Conservation (phyloP, 2,888 invertebrate genomes). For the Dryomyza anilis region DNA sequence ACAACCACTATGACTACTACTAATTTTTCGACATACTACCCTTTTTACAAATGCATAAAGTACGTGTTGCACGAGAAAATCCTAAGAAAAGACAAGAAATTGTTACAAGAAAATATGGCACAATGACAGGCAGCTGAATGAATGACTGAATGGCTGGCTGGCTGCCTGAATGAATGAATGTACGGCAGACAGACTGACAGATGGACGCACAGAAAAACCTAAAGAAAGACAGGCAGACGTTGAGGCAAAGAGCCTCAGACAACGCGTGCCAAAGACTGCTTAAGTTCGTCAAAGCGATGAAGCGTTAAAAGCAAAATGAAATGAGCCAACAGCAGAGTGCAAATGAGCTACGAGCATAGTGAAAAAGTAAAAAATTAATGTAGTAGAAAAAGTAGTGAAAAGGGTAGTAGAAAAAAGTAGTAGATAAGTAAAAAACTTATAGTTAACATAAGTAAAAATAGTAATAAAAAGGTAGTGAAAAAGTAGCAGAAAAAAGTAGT, state of each 20-base stretch:
- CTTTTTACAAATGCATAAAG: background rate
- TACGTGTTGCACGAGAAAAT: conserved; percentile 6
- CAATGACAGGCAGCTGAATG: background rate
- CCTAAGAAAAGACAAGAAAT: background rate
- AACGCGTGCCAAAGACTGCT: background rate
- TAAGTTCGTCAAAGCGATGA: conserved; percentile 20
- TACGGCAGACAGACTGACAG: background rate
- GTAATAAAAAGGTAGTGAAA: background rate
- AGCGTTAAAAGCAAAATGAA: conserved; percentile 23
- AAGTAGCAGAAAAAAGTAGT: background rate
- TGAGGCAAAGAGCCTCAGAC: background rate
- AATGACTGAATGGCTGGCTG: no score
- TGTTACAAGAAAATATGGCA: background rate
- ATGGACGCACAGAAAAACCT: background rate
- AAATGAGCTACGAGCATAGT: background rate
- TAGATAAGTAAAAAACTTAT: background rate
- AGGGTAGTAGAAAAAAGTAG: background rate
- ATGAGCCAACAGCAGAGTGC: conserved; percentile 5
- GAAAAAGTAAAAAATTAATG: background rate
- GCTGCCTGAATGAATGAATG: background rate
- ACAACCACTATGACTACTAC: background rate
- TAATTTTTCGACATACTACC: background rate
- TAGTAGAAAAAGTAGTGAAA: background rate
- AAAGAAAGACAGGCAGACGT: background rate
- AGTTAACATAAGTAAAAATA: background rate